These are phyloP conservation scores for Huso huso DNA, from an alignment of 2,797 vertebrate genomes.

Conservation along the genomic window DNA sequence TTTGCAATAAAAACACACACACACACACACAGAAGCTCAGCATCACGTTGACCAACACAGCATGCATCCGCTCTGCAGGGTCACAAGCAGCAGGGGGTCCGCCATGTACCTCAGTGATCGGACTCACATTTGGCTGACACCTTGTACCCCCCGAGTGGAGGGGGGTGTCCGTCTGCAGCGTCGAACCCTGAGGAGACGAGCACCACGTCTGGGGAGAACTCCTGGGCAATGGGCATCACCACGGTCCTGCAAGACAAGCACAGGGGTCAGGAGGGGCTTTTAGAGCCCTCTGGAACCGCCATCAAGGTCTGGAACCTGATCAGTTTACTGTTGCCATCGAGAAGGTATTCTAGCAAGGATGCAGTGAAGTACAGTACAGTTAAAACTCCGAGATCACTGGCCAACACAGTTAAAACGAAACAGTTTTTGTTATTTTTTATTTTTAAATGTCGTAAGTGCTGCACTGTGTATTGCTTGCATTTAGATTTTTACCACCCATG, in stretches of 20 bases:
- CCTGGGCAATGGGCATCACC: constrained; percentile 85
- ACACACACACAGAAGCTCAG: too few species aligned
- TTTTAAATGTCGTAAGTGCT: constrained; percentile 10
- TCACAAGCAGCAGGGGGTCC: too few species aligned
- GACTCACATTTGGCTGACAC: constrained; percentile 89
- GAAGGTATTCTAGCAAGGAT: too few species aligned
- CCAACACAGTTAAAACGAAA: constrained; percentile 39
- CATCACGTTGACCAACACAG: too few species aligned
- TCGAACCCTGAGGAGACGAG: constrained; percentile 89
- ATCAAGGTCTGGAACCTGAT: constrained; percentile 39
- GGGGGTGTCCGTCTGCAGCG: constrained; percentile 74
- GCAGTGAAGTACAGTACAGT: constrained; percentile 31
- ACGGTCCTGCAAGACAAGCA: constrained; percentile 63
- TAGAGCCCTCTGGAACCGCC: constrained; percentile 26
- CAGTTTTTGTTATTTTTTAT: constrained; percentile 14
- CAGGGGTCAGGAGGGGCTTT: background rate
- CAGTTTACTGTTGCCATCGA: constrained; percentile 27
- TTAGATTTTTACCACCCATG: background rate
- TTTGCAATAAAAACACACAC: too few species aligned
- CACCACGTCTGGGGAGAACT: constrained; percentile 85
- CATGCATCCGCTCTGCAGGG: too few species aligned
- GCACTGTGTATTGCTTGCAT: constrained; percentile 35
- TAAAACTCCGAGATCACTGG: constrained; percentile 40
- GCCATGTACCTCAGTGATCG: background rate
- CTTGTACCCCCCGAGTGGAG: constrained; percentile 75